These are phyloP conservation scores for Bombus vancouverensis DNA, from an alignment of 1,140 invertebrate genomes.

Conservation along the genomic window DNA sequence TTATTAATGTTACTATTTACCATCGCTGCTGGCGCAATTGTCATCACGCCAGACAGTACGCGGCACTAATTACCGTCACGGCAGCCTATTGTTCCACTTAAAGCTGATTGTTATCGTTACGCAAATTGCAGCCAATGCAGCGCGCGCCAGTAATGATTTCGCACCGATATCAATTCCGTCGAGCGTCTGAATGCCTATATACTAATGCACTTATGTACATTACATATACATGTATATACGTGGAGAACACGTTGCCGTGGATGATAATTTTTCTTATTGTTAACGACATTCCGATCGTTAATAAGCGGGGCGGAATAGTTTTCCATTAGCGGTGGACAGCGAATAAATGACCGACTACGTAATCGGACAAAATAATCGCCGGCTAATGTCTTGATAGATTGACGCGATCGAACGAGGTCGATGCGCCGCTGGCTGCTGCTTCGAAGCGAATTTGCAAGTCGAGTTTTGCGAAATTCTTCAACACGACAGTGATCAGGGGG, in stretches of 20 bases:
- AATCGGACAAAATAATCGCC: conserved; percentile 47
- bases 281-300: conserved; percentile 50
- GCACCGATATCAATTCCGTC: conserved; percentile 66
- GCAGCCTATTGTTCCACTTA: conserved; percentile 70
- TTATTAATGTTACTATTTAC: conserved; percentile 71
- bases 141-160: conserved; percentile 66
- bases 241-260: not conserved
- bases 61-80: conserved; percentile 70
- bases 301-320: conserved; percentile 45
- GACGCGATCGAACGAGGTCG: conserved; percentile 48
- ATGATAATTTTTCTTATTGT: conserved; percentile 36
- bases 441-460: conserved; percentile 5
- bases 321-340: conserved; percentile 21
- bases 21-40: conserved; percentile 64
- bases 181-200: not conserved
- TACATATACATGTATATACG: too few relatives aligned
- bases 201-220: not conserved
- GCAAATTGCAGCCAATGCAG: conserved; percentile 70
- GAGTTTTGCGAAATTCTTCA: not conserved
- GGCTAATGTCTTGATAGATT: conserved; percentile 45
- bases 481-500: too few relatives aligned
- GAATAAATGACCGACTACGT: conserved; percentile 46
- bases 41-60: conserved; percentile 67
- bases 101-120: conserved; percentile 70
- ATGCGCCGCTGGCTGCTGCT: conserved; percentile 12